Conservation (phyloP, 2,797 vertebrate genomes). For the Enteromius viviparus region DNA sequence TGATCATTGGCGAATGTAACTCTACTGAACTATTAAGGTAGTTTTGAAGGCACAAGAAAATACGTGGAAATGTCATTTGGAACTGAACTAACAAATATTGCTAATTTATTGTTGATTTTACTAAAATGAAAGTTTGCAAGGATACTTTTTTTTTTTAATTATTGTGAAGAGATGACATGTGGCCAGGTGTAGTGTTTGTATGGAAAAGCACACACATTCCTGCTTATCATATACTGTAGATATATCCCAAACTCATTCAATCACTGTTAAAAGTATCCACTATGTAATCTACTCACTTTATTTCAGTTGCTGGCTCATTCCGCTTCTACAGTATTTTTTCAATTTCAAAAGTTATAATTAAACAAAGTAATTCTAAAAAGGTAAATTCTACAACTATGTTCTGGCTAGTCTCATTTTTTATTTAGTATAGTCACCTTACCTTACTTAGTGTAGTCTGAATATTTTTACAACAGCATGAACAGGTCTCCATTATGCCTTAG, state of each 20-base stretch:
- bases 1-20: slow-evolving; percentile 14
- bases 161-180: not conserved
- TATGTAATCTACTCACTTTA: slow-evolving; percentile 13
- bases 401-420: not conserved
- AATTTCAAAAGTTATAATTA: not conserved
- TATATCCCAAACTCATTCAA: not conserved
- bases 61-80: not conserved
- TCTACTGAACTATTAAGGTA: not conserved
- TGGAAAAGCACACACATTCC: not conserved
- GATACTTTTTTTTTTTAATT: not conserved
- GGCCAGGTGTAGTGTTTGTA: not conserved
- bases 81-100: not conserved
- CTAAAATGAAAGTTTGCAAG: not conserved
- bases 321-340: not conserved
- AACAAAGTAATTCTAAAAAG: not conserved
- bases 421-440: not conserved
- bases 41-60: slow-evolving; percentile 19
- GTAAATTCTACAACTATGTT: slow-evolving; percentile 1
- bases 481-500: not conserved
- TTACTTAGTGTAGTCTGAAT: not conserved
- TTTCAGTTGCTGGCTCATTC: slow-evolving; percentile 1
- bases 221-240: not conserved
- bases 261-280: slow-evolving; percentile 8
- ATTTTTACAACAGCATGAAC: not conserved
- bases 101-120: not conserved